Percentiles rank a stretch among this genome's conserved stretches.
phyloP scores from a whole-genome alignment of 2,797 vertebrate species.

The Phalanger gymnotis region DNA sequence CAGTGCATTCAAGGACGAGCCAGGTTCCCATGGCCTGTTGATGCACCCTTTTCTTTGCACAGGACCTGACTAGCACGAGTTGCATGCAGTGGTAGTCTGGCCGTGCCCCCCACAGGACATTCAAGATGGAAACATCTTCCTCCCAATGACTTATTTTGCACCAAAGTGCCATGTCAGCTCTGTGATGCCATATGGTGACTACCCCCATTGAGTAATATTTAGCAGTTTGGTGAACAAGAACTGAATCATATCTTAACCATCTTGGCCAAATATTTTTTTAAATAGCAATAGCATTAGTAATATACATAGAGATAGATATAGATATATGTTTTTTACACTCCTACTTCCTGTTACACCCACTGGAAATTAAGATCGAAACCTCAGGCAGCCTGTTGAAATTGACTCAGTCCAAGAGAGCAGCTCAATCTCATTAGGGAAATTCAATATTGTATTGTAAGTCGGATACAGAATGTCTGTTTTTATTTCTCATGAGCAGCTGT shows the following conservation, averaged over 20 bases:
- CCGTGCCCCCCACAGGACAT: not conserved
- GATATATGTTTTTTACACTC: slow-evolving; percentile 79
- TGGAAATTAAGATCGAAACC: slow-evolving; percentile 81
- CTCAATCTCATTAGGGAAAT: slow-evolving; percentile 30
- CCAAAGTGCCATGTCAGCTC: slow-evolving; percentile 58
- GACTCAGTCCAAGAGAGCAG: slow-evolving; percentile 30
- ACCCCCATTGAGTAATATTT: slow-evolving; percentile 82
- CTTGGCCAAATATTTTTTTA: slow-evolving; percentile 85
- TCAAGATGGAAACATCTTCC: slow-evolving; percentile 36
- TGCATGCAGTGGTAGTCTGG: not conserved
- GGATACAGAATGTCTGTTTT: slow-evolving; percentile 62
- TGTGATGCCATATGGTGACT: slow-evolving; percentile 73
- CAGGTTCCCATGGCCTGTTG: not conserved
- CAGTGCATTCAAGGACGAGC: not conserved
- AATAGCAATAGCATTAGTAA: slow-evolving; percentile 85
- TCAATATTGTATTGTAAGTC: slow-evolving; percentile 52
- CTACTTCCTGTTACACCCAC: slow-evolving; percentile 85
- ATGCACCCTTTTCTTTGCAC: not conserved
- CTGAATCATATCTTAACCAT: slow-evolving; percentile 86
- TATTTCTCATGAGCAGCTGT: slow-evolving; percentile 68
- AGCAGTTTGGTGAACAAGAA: slow-evolving; percentile 83
- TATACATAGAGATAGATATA: slow-evolving; percentile 62
- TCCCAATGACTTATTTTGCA: slow-evolving; percentile 43
- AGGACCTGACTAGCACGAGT: slow-evolving; percentile 21
- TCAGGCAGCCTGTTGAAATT: slow-evolving; percentile 81